These are phyloP conservation scores for Tetranychus piercei DNA, from an alignment of 2,888 invertebrate genomes.

Conservation along the genomic window DNA sequence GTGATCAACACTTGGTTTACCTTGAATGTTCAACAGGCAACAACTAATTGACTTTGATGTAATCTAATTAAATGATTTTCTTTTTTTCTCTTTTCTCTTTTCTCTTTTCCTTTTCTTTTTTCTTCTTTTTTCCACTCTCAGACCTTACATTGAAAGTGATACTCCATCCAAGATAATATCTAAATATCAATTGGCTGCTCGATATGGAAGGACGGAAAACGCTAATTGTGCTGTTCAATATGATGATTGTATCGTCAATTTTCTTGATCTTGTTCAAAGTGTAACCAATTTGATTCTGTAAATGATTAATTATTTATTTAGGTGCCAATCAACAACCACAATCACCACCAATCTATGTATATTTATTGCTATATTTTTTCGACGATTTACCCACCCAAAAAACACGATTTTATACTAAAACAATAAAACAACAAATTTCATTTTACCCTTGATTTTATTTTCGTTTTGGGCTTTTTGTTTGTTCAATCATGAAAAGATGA, in stretches of 20 bases:
- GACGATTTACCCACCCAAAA: neutral
- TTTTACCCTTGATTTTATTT: neutral
- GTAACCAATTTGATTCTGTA: conserved; percentile 23
- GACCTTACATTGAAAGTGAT: conserved; percentile 24
- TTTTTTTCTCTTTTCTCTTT: too few relatives aligned
- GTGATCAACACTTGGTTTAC: too few relatives aligned
- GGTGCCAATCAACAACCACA: conserved; percentile 3
- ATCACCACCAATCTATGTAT: too few relatives aligned
- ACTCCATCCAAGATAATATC: conserved; percentile 26
- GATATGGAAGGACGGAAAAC: conserved; percentile 28
- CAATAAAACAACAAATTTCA: neutral
- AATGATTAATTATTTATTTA: conserved; percentile 3
- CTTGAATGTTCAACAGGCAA: neutral
- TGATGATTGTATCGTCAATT: conserved; percentile 29
- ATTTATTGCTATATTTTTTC: neutral
- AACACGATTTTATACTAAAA: neutral
- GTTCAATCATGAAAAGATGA: neutral
- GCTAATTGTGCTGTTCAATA: conserved; percentile 29
- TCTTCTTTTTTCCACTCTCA: conserved; percentile 2
- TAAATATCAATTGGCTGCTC: conserved; percentile 29
- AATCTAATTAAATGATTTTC: neutral
- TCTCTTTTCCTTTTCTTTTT: neutral
- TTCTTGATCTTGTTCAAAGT: conserved; percentile 27
- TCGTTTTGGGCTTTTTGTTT: neutral
- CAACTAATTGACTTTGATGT: neutral